Evolutionary conservation across 2,797 vertebrate genomes (phyloP).

Genomic region (Allenopithecus nigroviridis): DNA sequence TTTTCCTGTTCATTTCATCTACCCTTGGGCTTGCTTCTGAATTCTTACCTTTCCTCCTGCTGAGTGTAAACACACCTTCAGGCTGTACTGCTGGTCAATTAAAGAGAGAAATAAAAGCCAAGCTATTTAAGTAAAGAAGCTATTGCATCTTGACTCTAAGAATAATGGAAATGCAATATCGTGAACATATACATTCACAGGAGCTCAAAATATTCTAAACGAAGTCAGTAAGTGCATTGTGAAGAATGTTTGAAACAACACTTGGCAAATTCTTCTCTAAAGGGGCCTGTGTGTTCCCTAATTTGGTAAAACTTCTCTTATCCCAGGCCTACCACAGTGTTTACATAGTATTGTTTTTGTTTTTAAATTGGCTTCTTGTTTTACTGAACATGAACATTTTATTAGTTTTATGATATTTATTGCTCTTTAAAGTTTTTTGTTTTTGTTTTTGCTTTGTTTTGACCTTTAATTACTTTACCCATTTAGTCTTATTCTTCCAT

Average conservation of each 20-base stretch:
- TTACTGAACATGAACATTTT: not conserved
- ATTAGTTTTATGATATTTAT: not conserved
- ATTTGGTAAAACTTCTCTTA: not conserved
- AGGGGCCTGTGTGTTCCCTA: not conserved
- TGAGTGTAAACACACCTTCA: not conserved
- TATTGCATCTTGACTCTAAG: not conserved
- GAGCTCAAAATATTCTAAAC: not conserved
- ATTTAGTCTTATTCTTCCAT: not conserved
- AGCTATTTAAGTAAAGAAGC: not conserved
- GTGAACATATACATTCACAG: not conserved
- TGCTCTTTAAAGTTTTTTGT: not conserved
- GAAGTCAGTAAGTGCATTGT: not conserved
- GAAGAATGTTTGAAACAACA: not conserved
- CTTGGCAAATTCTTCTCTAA: not conserved
- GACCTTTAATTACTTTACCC: not conserved
- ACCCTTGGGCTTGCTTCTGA: not conserved
- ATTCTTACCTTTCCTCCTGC: conserved; percentile 6
- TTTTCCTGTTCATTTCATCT: not conserved
- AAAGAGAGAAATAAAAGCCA: not conserved
- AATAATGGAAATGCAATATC: not conserved
- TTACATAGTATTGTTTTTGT: not conserved
- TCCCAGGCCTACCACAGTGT: not conserved
- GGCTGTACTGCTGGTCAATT: not conserved
- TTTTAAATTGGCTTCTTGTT: not conserved
- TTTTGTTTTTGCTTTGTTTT: not conserved